These are phyloP conservation scores for Enteromius trimaculatus DNA, from an alignment of 2,797 vertebrate species.

Conservation along the genomic window DNA sequence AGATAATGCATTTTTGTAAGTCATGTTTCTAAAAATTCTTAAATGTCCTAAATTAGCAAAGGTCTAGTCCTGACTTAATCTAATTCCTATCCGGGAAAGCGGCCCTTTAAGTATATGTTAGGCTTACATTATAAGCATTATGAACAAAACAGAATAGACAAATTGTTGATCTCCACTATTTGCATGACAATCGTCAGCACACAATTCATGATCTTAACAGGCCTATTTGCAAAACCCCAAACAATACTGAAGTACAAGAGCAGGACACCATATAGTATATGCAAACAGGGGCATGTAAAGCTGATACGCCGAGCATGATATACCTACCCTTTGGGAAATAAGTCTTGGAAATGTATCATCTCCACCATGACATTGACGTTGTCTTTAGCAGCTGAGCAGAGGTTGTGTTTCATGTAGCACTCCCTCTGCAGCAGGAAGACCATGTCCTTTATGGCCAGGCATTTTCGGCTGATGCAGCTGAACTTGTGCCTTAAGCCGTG, in stretches of 20 bases:
- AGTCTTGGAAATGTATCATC: conserved; percentile 98
- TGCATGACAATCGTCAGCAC: background rate
- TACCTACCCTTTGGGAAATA: conserved; percentile 95
- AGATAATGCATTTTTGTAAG: no score
- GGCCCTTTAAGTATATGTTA: background rate
- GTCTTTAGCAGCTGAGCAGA: conserved; percentile 95
- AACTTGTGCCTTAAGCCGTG: conserved; percentile 95
- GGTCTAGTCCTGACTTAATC: no score
- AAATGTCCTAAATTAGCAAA: no score
- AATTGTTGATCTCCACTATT: background rate
- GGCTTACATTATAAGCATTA: background rate
- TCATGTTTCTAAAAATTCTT: no score
- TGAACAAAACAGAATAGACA: background rate
- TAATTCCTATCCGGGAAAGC: no score
- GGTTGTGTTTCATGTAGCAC: conserved; percentile 95
- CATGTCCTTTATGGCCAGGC: conserved; percentile 97
- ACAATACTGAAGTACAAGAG: background rate
- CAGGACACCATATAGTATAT: background rate
- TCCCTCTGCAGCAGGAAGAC: conserved; percentile 96
- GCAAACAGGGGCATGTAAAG: background rate
- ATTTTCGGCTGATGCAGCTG: conserved; percentile 98
- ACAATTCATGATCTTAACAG: background rate
- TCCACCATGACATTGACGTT: conserved; percentile 96
- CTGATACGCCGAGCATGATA: conserved; percentile 3
- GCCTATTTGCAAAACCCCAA: background rate